Evolutionary conservation across 2,113 vertebrate species (phyloP).

Genomic region (Atrichornis clamosus): DNA sequence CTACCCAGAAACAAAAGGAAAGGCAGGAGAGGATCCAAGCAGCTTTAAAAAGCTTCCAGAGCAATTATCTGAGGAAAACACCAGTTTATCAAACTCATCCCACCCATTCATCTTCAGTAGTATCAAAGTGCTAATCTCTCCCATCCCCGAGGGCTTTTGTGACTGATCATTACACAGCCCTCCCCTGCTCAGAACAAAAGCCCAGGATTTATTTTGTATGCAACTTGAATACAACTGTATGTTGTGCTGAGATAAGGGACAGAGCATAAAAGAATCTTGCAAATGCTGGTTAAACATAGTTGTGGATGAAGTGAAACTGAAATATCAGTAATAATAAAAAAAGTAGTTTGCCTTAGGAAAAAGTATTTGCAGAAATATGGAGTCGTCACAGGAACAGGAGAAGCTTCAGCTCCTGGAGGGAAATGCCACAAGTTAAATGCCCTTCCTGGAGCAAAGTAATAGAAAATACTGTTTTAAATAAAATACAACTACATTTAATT

Average conservation of each 20-base stretch:
- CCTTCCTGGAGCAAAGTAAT: background rate
- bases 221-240: background rate
- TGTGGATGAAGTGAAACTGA: background rate
- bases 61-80: constrained; percentile 8
- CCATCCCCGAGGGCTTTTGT: background rate
- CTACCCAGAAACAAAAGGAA: background rate
- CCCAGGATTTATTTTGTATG: background rate
- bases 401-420: background rate
- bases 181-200: background rate
- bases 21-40: background rate
- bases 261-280: background rate
- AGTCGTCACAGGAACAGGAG: background rate
- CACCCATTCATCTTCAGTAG: constrained; percentile 49
- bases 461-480: background rate
- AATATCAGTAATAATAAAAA: background rate
- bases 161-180: constrained; percentile 54
- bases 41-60: background rate
- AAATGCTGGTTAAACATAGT: background rate
- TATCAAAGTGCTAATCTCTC: constrained; percentile 55
- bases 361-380: background rate
- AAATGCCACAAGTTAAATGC: background rate
- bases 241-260: background rate
- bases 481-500: background rate
- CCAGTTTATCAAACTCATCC: constrained; percentile 52
- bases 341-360: background rate